Base-by-base conservation (phyloP, 53 echinoderm and acorn worm genomes). In the Antedon mediterranea region DNA sequence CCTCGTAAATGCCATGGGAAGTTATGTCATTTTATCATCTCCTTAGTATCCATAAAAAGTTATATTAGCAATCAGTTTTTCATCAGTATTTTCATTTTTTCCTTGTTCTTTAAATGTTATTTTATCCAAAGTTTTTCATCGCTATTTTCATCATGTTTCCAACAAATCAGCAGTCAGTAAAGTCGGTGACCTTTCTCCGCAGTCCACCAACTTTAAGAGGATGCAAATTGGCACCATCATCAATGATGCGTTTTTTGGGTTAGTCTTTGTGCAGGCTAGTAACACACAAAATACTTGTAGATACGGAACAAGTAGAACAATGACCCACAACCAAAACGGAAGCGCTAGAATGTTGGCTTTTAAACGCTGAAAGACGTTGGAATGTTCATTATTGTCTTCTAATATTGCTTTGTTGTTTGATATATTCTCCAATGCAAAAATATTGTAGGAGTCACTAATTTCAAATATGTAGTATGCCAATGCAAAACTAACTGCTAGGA, bases 371-470 rank as follows among this genome's bases (percentile, higher is more conserved):
- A 84, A 79, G 80, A 87, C 79, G 13, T 88, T 98, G 30, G 90
- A 71, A 20, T 86, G 81, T 11, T 82, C 82, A 0, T 89, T 91
- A 75, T 91, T 85, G 71, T 86, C 85, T 71, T 88, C 78, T 20
- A 92, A 73, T 0, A 85, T 86, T 77, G 79, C 85, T 18, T 89
- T 81, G 74, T 92, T 92, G 31, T 85, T 78, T 77, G 84, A 88
- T 23, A 87, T 82, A 27, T 98, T 90, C 32, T 84, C 88, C 34
- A 98, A 71, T 14, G 88, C 92, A 0, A 98, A 78, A 34, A 78
- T 81, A 34, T 98, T 98, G 88, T 98, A 98, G 72, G 88, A 85
- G 34, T 98, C 98, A 84, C 98, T 90, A 77, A 98, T 84, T 81
- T 98, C 98, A 83, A 98, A 98, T 43, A 98, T 85, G 81, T 87